These are phyloP conservation scores for Agrotis exclamationis DNA, from an alignment of 2,888 invertebrate species.

Conservation along the genomic window DNA sequence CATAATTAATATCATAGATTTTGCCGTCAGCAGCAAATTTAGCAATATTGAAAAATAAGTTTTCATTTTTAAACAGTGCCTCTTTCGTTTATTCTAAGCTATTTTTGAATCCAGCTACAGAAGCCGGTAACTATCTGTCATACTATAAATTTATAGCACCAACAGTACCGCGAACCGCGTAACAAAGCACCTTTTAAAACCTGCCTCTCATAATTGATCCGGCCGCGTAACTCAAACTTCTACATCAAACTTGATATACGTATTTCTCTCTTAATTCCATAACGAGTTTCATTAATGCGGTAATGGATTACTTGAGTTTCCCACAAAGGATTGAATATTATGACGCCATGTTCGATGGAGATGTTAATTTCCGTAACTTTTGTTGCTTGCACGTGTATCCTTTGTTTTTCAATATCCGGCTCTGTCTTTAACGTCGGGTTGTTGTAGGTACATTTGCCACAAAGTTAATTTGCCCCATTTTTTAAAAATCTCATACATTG, in stretches of 20 bases:
- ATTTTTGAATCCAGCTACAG: not conserved
- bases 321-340: conserved; percentile 63
- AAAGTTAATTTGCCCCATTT: too few relatives aligned
- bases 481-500: too few relatives aligned
- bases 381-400: conserved; percentile 52
- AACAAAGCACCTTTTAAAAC: conserved; percentile 47
- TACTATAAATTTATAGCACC: not conserved
- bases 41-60: too few relatives aligned
- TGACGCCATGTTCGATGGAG: conserved; percentile 64
- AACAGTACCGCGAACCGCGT: not conserved
- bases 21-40: too few relatives aligned
- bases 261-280: conserved; percentile 56
- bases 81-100: not conserved
- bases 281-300: conserved; percentile 65
- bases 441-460: too few relatives aligned
- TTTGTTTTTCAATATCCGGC: conserved; percentile 66
- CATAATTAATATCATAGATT: too few relatives aligned
- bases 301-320: conserved; percentile 62
- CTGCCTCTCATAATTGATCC: conserved; percentile 42
- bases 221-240: conserved; percentile 44
- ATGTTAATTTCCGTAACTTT: conserved; percentile 73
- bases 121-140: not conserved
- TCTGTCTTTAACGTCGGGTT: conserved; percentile 41
- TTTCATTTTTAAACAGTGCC: not conserved
- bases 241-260: conserved; percentile 52